phyloP scores from a whole-genome alignment of 2,888 invertebrate species.

The Tigriopus californicus region DNA sequence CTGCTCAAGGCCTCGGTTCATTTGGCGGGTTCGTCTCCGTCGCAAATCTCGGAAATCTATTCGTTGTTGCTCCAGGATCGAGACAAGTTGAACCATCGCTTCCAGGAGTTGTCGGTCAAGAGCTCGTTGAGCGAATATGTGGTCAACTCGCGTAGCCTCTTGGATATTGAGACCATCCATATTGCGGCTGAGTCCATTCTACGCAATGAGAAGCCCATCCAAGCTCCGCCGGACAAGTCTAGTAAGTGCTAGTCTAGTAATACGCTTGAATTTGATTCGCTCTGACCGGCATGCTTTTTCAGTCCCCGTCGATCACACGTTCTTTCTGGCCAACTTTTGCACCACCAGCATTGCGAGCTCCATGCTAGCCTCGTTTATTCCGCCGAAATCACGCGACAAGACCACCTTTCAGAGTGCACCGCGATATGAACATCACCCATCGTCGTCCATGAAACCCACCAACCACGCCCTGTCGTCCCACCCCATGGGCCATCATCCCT shows the following conservation, averaged over 20 bases:
- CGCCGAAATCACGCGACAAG: not conserved
- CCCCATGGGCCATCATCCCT: not conserved
- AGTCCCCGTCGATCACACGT: slow-evolving; percentile 40
- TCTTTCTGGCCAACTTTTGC: slow-evolving; percentile 55
- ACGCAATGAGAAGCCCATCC: slow-evolving; percentile 34
- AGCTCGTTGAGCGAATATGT: slow-evolving; percentile 41
- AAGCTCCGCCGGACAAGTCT: slow-evolving; percentile 20
- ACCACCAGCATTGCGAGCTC: slow-evolving; percentile 49
- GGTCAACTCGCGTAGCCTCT: slow-evolving; percentile 42
- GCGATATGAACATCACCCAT: not conserved
- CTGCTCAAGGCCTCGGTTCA: not conserved
- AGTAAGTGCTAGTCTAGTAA: too few relatives aligned
- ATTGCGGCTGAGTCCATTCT: slow-evolving; percentile 43
- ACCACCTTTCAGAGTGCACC: not conserved
- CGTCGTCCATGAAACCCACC: not conserved
- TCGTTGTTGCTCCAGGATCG: not conserved
- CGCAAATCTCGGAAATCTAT: slow-evolving; percentile 1
- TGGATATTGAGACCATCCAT: slow-evolving; percentile 45
- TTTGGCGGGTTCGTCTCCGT: not conserved
- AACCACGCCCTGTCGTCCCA: not conserved
- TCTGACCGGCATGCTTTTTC: too few relatives aligned
- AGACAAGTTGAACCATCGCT: not conserved
- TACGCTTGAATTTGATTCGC: slow-evolving; percentile 16
- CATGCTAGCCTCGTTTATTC: slow-evolving; percentile 29
- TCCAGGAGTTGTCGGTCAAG: not conserved